These are phyloP conservation scores for Biston stratarius DNA, from an alignment of 2,888 invertebrate species.

Conservation along the genomic window DNA sequence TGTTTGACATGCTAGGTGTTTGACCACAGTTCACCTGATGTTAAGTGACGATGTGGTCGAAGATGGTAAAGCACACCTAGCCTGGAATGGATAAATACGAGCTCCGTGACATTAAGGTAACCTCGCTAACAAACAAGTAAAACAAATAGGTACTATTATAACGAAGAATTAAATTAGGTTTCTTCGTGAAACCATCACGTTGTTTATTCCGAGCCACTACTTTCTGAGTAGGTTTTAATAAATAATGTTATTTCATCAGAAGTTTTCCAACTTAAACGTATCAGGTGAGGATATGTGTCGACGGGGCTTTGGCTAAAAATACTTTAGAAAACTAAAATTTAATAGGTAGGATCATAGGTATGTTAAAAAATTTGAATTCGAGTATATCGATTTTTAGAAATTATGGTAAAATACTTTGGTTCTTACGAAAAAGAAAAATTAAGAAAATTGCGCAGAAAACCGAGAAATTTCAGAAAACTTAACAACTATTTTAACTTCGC, in stretches of 20 bases:
- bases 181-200: constrained; percentile 25
- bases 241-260: constrained; percentile 22
- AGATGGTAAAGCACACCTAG: too few species aligned
- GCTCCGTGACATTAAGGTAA: not conserved
- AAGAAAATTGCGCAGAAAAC: too few species aligned
- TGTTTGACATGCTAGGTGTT: too few species aligned
- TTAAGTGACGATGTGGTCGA: too few species aligned
- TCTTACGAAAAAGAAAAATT: too few species aligned
- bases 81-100: not conserved
- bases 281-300: constrained; percentile 8
- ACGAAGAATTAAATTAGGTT: constrained; percentile 18
- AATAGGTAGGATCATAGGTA: not conserved
- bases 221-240: constrained; percentile 33
- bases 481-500: too few species aligned
- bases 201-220: constrained; percentile 27
- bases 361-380: not conserved
- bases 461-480: too few species aligned
- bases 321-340: not conserved
- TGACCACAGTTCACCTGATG: too few species aligned
- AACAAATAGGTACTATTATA: not conserved
- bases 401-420: too few species aligned
- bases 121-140: not conserved
- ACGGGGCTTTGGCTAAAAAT: not conserved
- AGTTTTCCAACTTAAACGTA: constrained; percentile 13
- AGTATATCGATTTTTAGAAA: not conserved